Base-by-base conservation (phyloP, 2,113 vertebrate species). In the Indicator maculatus region DNA sequence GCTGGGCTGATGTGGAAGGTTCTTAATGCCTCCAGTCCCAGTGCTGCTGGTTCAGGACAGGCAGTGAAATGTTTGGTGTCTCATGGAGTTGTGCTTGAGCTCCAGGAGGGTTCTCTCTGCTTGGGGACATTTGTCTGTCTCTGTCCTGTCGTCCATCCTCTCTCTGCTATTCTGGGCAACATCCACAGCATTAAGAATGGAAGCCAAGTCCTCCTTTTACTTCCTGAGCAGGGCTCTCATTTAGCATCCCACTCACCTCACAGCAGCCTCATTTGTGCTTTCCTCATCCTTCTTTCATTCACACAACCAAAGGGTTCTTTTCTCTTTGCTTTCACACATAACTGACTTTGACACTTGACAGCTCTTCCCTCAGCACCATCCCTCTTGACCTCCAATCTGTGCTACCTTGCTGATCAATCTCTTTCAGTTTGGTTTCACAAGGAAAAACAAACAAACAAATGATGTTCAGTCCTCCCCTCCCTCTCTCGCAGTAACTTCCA, bases 331-430 rank as follows among this genome's bases (percentile, higher is more conserved):
- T 76, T 59, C 36, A 44, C 21, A 4, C 28, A 30, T 72, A 91
- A 89, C 59, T 93, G 71, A 15, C 78, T 76, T 53, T 59, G 93
- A 85, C 92, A 88, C 59, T 70, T 91, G 95, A 65, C 89, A 87
- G 63, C 5, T 85, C 88, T 79, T 79, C 78, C 59, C 79, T 88
- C 71, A 61, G n/a, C 66, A 28, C 59, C 44, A 7, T 66, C 50
- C 67, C 69, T 27, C 85, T 66, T 85, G 87, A 89, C 82, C 85
- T 89, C 90, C 16, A 27, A 58, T 55, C 55, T 44, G 58, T 36
- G 17, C n/a, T 83, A 3, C 59, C 89, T 59, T 73, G 67, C 71
- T 93, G 82, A 83, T 79, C 45, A 84, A 65, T 77, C 70, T 53
- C 53, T 83, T 92, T 61, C 39, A 87, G 23, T 36, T 70, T 38